These are phyloP conservation scores for Corynorhinus townsendii DNA, from an alignment of 2,113 vertebrate genomes.

Conservation along the genomic window DNA sequence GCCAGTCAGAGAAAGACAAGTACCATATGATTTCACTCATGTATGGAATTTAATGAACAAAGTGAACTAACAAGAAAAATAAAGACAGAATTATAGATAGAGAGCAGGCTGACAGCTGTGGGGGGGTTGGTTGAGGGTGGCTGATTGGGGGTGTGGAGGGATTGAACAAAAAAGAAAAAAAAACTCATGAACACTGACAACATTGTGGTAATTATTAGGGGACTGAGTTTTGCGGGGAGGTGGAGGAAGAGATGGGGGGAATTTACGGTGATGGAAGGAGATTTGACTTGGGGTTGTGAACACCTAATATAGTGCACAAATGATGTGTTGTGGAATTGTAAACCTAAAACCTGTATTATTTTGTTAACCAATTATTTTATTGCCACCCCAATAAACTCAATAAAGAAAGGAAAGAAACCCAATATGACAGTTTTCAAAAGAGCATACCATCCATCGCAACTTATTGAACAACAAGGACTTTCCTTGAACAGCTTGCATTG, in stretches of 20 bases:
- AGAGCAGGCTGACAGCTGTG: background rate
- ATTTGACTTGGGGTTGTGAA: background rate
- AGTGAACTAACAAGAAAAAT: background rate
- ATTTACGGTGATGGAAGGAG: background rate
- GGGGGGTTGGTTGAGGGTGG: too few relatives aligned
- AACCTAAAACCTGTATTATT: background rate
- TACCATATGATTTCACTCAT: background rate
- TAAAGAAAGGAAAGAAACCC: background rate
- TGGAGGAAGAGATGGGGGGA: background rate
- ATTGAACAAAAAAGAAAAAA: background rate
- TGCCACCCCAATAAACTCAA: background rate
- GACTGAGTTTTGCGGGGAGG: background rate
- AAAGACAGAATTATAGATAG: background rate
- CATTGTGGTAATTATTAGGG: background rate
- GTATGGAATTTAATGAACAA: background rate
- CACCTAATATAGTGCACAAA: background rate
- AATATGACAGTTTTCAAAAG: constrained; percentile 44
- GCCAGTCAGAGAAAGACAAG: background rate
- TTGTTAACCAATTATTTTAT: background rate
- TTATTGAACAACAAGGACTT: background rate
- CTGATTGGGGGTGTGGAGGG: too few relatives aligned
- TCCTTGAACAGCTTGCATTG: background rate
- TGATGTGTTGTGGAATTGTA: background rate
- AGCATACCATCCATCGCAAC: background rate
- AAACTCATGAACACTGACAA: background rate